Evolutionary conservation across 2,888 invertebrate species (phyloP).

Genomic region (Smittia sp.): DNA sequence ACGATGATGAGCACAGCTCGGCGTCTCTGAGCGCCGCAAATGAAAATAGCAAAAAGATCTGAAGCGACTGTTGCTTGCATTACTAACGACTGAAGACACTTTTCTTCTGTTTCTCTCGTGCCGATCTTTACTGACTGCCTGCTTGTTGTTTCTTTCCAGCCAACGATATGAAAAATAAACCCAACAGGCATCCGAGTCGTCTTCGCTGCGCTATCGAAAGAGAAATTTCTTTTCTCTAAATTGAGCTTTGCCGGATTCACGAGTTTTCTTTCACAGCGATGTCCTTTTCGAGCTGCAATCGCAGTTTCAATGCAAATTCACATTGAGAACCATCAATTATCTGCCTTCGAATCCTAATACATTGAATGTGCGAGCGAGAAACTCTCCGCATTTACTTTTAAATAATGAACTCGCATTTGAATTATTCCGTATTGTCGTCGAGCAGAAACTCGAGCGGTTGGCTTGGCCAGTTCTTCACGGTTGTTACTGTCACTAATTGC

Average conservation of each 20-base stretch:
- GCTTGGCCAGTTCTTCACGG: not conserved
- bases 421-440: not conserved
- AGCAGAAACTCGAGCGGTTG: not conserved
- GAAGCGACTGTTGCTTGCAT: conserved; percentile 5
- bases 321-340: not conserved
- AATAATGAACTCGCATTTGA: not conserved
- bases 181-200: not conserved
- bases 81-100: not conserved
- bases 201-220: not conserved
- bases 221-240: not conserved
- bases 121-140: not conserved
- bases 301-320: not conserved
- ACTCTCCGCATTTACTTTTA: not conserved
- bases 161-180: conserved; percentile 15
- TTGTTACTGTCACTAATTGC: not conserved
- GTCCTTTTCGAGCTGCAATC: not conserved
- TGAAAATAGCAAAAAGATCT: conserved; percentile 14
- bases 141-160: not conserved
- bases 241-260: not conserved
- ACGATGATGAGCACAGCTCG: not conserved
- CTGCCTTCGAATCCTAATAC: not conserved
- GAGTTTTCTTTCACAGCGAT: not conserved
- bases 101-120: not conserved
- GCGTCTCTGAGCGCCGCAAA: not conserved
- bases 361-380: not conserved